Evolutionary conservation across 2,797 vertebrate genomes (phyloP).

Genomic region (Steatocranus sp.): DNA sequence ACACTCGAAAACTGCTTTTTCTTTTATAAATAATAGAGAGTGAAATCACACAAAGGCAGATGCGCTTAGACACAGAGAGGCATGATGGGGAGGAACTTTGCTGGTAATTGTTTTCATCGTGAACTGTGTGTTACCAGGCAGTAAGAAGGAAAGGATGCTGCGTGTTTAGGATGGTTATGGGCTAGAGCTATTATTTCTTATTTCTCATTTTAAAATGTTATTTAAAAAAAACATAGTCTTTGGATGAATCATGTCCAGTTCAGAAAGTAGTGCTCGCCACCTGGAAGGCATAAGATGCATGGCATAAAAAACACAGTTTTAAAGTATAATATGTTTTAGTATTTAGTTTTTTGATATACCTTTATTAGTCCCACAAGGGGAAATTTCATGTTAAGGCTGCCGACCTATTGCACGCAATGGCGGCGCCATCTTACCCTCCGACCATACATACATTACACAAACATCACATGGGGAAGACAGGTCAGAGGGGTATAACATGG

Average conservation of each 20-base stretch:
- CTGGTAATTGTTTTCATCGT: constrained; percentile 51
- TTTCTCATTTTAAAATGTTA: constrained; percentile 33
- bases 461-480: no score
- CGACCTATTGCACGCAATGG: no score
- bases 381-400: no score
- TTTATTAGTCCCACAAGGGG: no score
- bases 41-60: constrained; percentile 58
- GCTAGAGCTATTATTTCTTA: background rate
- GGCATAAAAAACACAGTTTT: background rate
- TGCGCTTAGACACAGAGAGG: constrained; percentile 33
- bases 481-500: no score
- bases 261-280: background rate
- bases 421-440: no score
- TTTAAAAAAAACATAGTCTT: background rate
- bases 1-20: constrained; percentile 79
- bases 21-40: constrained; percentile 84
- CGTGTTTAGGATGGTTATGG: constrained; percentile 25
- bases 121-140: background rate
- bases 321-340: background rate
- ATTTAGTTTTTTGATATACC: no score
- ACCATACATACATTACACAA: no score
- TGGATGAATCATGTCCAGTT: background rate
- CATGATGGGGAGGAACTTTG: constrained; percentile 27
- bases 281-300: background rate
- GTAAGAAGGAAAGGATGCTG: constrained; percentile 23